Evolutionary conservation across 2,888 invertebrate genomes (phyloP).

Genomic region (Oligia fasciuncula): DNA sequence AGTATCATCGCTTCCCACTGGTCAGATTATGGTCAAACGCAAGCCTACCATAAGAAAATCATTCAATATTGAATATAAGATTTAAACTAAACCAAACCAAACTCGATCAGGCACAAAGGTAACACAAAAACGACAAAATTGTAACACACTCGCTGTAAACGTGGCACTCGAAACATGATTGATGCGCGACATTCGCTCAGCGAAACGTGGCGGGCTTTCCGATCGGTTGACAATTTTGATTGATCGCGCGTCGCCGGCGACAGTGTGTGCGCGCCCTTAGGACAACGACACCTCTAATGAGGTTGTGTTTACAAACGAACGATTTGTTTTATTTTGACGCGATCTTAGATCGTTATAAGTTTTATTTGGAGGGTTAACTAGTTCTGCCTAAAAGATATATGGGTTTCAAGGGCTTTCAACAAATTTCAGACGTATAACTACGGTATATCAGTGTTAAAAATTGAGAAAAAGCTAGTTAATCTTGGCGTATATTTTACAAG

Average conservation of each 20-base stretch:
- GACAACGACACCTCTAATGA: conserved; percentile 72
- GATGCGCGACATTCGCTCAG: conserved; percentile 81
- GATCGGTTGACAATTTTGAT: conserved; percentile 89
- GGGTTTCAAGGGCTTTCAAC: not conserved
- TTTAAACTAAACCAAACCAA: conserved; percentile 37
- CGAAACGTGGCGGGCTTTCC: conserved; percentile 83
- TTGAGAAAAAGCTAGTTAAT: not conserved
- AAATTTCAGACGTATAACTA: not conserved
- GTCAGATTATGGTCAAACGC: not conserved
- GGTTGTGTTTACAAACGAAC: conserved; percentile 70
- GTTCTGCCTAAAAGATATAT: not conserved
- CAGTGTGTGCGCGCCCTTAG: conserved; percentile 67
- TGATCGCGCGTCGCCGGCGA: conserved; percentile 76
- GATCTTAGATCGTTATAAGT: conserved; percentile 2
- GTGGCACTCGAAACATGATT: conserved; percentile 81
- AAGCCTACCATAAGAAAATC: not conserved
- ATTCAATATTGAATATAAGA: conserved; percentile 4
- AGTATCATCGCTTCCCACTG: not conserved
- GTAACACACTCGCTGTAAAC: conserved; percentile 68
- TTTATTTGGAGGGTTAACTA: not conserved
- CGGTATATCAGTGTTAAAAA: not conserved
- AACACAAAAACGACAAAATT: conserved; percentile 63
- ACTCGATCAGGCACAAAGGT: conserved; percentile 50
- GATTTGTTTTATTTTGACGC: conserved; percentile 62
- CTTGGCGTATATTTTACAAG: not conserved